These are phyloP conservation scores for Euwallacea similis DNA, from an alignment of 1,140 invertebrate species.

Conservation along the genomic window DNA sequence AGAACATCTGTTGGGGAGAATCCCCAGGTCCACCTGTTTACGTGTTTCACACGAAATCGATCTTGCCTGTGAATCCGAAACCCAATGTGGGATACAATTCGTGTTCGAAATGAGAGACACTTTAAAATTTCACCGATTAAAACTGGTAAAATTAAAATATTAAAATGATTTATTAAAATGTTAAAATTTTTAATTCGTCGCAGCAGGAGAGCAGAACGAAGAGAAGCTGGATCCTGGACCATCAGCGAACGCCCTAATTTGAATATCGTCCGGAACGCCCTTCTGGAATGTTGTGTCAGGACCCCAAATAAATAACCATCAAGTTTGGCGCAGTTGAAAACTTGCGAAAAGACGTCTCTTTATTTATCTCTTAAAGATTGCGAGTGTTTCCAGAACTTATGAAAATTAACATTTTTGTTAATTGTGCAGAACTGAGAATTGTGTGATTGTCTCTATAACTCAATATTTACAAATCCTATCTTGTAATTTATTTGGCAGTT, in stretches of 20 bases:
- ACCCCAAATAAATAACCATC: too few relatives aligned
- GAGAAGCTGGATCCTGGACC: conserved; percentile 10
- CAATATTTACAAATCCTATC: too few relatives aligned
- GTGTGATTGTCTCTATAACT: too few relatives aligned
- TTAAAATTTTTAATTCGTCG: conserved; percentile 32
- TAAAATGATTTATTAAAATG: conserved; percentile 37
- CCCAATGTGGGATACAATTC: background rate
- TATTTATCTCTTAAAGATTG: too few relatives aligned
- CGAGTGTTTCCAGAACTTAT: too few relatives aligned
- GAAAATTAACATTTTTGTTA: too few relatives aligned
- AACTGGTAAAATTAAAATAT: conserved; percentile 24
- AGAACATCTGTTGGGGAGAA: background rate
- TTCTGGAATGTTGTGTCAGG: background rate
- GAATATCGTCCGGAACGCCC: conserved; percentile 15
- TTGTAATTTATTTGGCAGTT: too few relatives aligned
- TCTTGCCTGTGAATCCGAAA: background rate
- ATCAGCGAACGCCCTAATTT: conserved; percentile 10
- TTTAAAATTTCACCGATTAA: conserved; percentile 14
- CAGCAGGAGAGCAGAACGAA: conserved; percentile 17
- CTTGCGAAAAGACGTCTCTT: too few relatives aligned
- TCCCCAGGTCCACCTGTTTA: background rate
- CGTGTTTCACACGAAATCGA: background rate
- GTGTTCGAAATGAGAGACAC: background rate
- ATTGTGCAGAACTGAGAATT: too few relatives aligned
- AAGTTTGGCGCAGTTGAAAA: too few relatives aligned